Conservation (phyloP, 1,140 invertebrate genomes). For the Tetragonula clypearis region DNA sequence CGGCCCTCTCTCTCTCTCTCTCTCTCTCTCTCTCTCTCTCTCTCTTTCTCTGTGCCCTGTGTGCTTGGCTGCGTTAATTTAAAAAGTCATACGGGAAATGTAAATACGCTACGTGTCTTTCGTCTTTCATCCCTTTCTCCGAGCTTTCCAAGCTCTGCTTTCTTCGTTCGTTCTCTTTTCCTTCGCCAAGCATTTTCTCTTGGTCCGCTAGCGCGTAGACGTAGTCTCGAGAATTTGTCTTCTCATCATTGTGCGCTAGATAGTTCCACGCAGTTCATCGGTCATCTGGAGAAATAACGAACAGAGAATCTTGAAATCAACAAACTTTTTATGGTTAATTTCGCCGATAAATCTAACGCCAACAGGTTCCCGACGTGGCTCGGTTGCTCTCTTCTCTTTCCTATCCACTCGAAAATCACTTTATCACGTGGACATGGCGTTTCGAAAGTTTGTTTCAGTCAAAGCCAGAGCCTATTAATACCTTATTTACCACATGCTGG, state of each 20-base stretch:
- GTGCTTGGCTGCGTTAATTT: constrained; percentile 21
- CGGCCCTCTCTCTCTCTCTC: too few relatives aligned
- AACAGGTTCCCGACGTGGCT: not conserved
- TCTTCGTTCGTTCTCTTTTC: not conserved
- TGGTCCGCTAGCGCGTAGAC: not conserved
- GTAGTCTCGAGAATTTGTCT: too few relatives aligned
- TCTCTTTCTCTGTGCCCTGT: not conserved
- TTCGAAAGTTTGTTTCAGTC: not conserved
- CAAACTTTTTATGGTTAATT: not conserved
- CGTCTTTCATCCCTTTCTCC: not conserved
- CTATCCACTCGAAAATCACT: constrained; percentile 19
- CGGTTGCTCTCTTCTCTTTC: not conserved
- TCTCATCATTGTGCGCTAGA: too few relatives aligned
- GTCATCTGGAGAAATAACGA: too few relatives aligned
- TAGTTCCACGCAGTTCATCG: too few relatives aligned
- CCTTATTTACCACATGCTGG: constrained; percentile 21
- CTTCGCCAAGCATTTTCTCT: not conserved
- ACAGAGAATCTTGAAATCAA: not conserved
- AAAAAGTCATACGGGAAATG: constrained; percentile 28
- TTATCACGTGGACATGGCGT: constrained; percentile 10
- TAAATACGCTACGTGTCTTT: not conserved
- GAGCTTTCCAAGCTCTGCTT: not conserved
- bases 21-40: too few relatives aligned
- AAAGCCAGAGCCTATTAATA: constrained; percentile 10
- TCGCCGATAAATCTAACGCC: not conserved